Conservation (phyloP, 2,797 vertebrate genomes). For the Pangasius djambal region DNA sequence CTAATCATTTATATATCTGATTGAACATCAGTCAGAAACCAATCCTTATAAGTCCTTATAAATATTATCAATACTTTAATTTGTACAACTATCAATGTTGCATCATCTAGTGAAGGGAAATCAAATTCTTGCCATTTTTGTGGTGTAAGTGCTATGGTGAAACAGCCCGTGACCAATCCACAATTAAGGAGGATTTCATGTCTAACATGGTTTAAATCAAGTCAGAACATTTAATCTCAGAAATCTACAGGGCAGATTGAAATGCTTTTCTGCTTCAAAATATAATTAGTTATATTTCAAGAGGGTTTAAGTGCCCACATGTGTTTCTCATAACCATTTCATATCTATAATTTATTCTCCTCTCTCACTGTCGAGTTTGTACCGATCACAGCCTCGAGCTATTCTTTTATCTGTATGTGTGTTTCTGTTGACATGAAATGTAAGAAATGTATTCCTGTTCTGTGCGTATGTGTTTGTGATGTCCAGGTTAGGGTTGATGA, state of each 20-base stretch:
- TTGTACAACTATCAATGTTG: background rate
- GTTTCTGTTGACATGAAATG: conserved; percentile 24
- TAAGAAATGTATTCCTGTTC: conserved; percentile 7
- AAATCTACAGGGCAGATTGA: conserved; percentile 59
- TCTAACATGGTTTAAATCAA: conserved; percentile 70
- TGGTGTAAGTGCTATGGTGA: background rate
- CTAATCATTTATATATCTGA: background rate
- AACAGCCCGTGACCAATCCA: background rate
- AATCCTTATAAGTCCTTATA: background rate
- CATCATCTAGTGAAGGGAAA: background rate
- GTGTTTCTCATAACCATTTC: conserved; percentile 69
- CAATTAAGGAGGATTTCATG: conserved; percentile 62
- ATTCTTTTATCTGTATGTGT: conserved; percentile 65
- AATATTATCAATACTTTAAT: background rate
- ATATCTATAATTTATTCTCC: conserved; percentile 65
- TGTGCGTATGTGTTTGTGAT: conserved; percentile 3
- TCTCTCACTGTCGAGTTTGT: conserved; percentile 46
- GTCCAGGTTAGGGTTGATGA: background rate
- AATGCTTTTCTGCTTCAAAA: conserved; percentile 63
- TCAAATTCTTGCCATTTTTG: conserved; percentile 10
- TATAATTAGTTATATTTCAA: conserved; percentile 67
- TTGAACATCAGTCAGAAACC: background rate
- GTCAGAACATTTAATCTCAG: conserved; percentile 47
- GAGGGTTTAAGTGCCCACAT: conserved; percentile 67
- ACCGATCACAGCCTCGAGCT: conserved; percentile 60